A percentile compares a stretch with the other conserved stretches of the same genome.
phyloP scores from a whole-genome alignment of 2,113 vertebrate species.

The Ellobius talpinus region DNA sequence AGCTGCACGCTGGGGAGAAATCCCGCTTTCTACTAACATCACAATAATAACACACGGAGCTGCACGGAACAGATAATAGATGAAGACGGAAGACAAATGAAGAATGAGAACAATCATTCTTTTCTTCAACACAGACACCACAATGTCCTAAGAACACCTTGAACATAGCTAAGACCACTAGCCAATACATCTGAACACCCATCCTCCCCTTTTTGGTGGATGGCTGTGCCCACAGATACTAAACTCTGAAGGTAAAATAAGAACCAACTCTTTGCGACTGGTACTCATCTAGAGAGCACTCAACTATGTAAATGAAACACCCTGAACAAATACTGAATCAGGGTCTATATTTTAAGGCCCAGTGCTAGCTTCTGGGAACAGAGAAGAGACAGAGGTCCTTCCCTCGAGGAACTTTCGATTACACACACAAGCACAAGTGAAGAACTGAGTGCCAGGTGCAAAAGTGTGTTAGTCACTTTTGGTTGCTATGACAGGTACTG shows the following conservation, averaged over 20 bases:
- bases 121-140: not conserved
- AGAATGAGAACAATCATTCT: not conserved
- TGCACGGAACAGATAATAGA: too few relatives aligned
- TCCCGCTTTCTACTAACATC: not conserved
- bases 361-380: not conserved
- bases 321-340: not conserved
- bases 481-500: not conserved
- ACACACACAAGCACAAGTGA: not conserved
- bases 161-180: not conserved
- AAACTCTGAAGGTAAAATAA: not conserved
- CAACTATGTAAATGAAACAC: not conserved
- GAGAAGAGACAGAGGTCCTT: not conserved
- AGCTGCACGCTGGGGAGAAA: too few relatives aligned
- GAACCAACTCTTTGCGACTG: not conserved
- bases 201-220: too few relatives aligned
- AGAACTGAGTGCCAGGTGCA: not conserved
- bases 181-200: not conserved
- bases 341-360: not conserved
- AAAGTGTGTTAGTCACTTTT: not conserved
- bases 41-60: not conserved
- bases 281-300: not conserved
- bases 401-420: not conserved
- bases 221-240: not conserved
- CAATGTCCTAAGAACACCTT: not conserved
- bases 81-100: not conserved